Evolutionary conservation across 2,113 vertebrate species (phyloP), one percentile per base, ranked within the genome.

Genomic region (Psophia crepitans): DNA sequence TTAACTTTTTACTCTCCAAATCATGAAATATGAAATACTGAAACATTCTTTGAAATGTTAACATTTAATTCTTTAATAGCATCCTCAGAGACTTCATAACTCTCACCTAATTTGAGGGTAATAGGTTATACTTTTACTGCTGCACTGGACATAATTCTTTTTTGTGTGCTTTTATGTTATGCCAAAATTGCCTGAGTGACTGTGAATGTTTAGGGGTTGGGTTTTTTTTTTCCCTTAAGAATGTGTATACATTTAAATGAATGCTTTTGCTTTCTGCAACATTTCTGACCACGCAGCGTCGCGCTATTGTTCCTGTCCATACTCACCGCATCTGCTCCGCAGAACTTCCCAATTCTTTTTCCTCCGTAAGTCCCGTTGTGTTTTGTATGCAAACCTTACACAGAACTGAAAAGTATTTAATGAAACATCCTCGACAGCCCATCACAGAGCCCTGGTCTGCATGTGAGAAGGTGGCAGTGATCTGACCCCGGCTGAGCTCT

Each of bases 51-150:
- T 64, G 70, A 78, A 84, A 89, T 64, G 60, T 84, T 89, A 81
- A 87, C 63, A 75, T 82, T 84, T 89, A 66, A 65, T 87, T 79
- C 57, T 61, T 84, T 82, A 91, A 76, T 46, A 70, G 77, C 80
- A 95, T 92, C 89, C 81, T 84, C 60, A 79, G 77, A 94, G 84
- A 49, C 51, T 84, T 84, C 64, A 90, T 48, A 87, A 37, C 80
- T 91, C 70, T 95, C 74, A 84, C 90, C 65, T 92, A 84, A 82
- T 92, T 91, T 92, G 89, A 92, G 65, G 65, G 64, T 71, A 93
- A 92, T 71, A 93, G 92, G 83, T 92, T 93, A 95, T 74, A 84
- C 70, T 96, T 92, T 89, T 83, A 87, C 76, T 84, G 74, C 58
- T 76, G 65, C 80, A 82, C 26, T 95, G 94, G 94, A 95, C 80